Evolutionary conservation across 2,888 invertebrate genomes (phyloP), one percentile per base, ranked within the genome.

Genomic region (Rugalucina vietnamica): DNA sequence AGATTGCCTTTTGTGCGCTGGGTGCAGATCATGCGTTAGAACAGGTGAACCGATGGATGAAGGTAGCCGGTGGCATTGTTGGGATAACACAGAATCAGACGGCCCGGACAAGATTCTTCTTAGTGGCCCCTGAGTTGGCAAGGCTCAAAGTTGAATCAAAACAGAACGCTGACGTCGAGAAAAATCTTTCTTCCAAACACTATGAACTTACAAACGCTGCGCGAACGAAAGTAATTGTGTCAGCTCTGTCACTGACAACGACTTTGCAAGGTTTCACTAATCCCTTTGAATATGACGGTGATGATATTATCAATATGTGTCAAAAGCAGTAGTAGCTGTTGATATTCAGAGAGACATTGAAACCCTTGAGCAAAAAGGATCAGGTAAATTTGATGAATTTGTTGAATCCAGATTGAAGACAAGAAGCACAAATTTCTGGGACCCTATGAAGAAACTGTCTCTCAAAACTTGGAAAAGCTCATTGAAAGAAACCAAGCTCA

Each of bases 41-140:
- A 32, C 79, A 74, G 27, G n/a, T 79, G 3, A 79, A 74, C 32
- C 32, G 79, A 8, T 57, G 34, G 49, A 79, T 79, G 79, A 73
- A 79, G 37, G 60, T 74, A n/a, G 18, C 74, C 36, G 74, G 79
- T n/a, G 73, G 79, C 2, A 34, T 73, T 29, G 57, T 74, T 36
- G 37, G 74, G 1, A 73, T 73, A 27, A 73, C 79, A n/a, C 54
- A 73, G 39, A 73, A 79, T 73, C 37, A 73, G 14, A 54, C 21
- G 37, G 79, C 73, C 10, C 29, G 79, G 36, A 21, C 36, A 34
- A 21, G 74, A 36, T 57, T 73, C 57, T 79, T 79, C n/a, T 70
- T n/a, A n/a, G n/a, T n/a, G n/a, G n/a, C n/a, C n/a, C n/a, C n/a
- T n/a, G n/a, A n/a, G n/a, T n/a, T n/a, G n/a, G n/a, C n/a, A n/a